Percentiles rank a stretch among this genome's conserved stretches.
Evolutionary conservation across 1,140 invertebrate species (phyloP).

Genomic region (Leptonema lineaticorne): DNA sequence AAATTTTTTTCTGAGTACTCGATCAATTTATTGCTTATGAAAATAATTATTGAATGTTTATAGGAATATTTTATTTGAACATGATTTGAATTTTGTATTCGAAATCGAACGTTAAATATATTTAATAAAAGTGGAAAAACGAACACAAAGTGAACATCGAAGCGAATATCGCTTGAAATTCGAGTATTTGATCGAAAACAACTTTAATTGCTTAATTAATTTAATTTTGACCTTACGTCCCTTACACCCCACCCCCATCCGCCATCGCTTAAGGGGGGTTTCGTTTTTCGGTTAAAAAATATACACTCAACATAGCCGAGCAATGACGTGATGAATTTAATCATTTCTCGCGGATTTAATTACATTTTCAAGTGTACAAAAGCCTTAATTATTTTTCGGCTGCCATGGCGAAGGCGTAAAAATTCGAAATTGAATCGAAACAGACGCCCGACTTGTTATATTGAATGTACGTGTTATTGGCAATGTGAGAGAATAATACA

Average conservation of each 20-base stretch:
- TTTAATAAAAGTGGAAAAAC: too few species aligned
- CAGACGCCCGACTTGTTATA: too few species aligned
- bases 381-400: slow-evolving; percentile 7
- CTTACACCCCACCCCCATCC: background rate
- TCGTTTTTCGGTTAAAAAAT: too few species aligned
- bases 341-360: slow-evolving; percentile 17
- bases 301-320: background rate
- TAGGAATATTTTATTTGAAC: too few species aligned
- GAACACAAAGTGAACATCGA: background rate
- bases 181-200: slow-evolving; percentile 13
- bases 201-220: slow-evolving; percentile 20
- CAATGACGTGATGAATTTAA: slow-evolving; percentile 9
- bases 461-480: too few species aligned
- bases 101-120: too few species aligned
- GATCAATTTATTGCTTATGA: too few species aligned
- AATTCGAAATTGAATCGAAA: slow-evolving; percentile 13
- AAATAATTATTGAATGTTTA: too few species aligned
- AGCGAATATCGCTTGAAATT: background rate
- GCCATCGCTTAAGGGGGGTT: background rate
- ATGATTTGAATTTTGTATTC: too few species aligned
- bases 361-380: slow-evolving; percentile 13
- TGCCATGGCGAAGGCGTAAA: background rate
- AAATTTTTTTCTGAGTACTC: too few species aligned
- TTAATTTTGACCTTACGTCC: background rate
- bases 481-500: too few species aligned